phyloP scores from a whole-genome alignment of 1,140 invertebrate species.

The Drosophila sulfurigaster region DNA sequence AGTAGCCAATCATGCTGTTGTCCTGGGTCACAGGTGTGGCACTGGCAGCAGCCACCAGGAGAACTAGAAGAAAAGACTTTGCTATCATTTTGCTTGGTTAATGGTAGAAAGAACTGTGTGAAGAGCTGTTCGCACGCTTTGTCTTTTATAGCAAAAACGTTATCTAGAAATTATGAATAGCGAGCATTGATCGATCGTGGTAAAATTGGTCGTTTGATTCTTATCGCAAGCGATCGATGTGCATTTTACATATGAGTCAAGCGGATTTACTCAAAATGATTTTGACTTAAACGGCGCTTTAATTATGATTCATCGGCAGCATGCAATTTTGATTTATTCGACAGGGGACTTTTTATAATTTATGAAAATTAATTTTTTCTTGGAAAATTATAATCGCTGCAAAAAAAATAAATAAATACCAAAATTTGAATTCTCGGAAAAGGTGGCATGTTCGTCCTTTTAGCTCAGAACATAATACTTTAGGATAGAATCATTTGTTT shows the following conservation, averaged over 20 bases:
- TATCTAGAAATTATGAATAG: conserved; percentile 3
- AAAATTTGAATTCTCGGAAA: not conserved
- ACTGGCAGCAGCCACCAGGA: conserved; percentile 38
- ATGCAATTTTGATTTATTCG: not conserved
- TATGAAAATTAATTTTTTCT: not conserved
- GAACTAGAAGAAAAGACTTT: conserved; percentile 47
- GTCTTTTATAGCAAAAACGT: conserved; percentile 39
- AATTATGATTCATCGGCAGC: conserved; percentile 1
- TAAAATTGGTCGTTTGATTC: conserved; percentile 1
- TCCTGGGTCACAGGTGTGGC: conserved; percentile 43
- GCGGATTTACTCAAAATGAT: conserved; percentile 4
- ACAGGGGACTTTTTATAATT: not conserved
- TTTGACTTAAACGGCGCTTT: not conserved
- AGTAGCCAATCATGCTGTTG: conserved; percentile 37
- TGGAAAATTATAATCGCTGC: not conserved
- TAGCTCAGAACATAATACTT: not conserved
- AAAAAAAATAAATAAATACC: not conserved
- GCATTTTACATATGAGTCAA: not conserved
- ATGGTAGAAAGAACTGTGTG: conserved; percentile 21
- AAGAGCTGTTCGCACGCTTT: not conserved
- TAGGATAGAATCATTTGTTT: too few species aligned
- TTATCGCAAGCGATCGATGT: not conserved
- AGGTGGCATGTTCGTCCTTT: not conserved
- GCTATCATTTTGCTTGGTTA: conserved; percentile 17
- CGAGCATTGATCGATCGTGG: not conserved